Evolutionary conservation across 2,797 vertebrate species (phyloP).

Genomic region (Okamejei kenojei): DNA sequence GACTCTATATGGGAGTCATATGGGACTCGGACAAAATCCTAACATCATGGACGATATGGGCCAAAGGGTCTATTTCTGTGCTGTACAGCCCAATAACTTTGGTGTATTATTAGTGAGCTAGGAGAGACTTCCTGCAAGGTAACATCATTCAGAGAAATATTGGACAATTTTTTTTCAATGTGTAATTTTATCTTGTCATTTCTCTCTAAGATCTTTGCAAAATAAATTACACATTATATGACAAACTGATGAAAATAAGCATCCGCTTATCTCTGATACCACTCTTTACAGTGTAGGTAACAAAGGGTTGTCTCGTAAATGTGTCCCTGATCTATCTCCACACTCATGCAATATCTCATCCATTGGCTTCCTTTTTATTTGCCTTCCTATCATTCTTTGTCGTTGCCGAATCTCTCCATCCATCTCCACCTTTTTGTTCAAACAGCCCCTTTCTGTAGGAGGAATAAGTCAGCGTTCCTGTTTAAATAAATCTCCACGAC

Average conservation of each 20-base stretch:
- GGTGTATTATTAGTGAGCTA: too few relatives aligned
- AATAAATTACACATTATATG: not conserved
- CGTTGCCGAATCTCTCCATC: not conserved
- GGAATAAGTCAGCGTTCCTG: not conserved
- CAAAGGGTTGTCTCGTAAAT: not conserved
- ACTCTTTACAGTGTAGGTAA: not conserved
- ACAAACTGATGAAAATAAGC: not conserved
- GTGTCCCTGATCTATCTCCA: not conserved
- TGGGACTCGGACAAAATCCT: too few relatives aligned
- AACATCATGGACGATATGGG: too few relatives aligned
- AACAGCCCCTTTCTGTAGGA: not conserved
- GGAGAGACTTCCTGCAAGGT: not conserved
- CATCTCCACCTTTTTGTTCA: not conserved
- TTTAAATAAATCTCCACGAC: slow-evolving; percentile 21
- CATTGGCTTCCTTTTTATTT: not conserved
- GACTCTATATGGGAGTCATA: too few relatives aligned
- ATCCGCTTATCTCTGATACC: not conserved
- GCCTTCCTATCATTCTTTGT: not conserved
- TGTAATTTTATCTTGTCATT: not conserved
- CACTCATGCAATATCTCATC: not conserved
- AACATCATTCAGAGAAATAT: not conserved
- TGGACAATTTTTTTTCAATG: not conserved
- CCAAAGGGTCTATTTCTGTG: too few relatives aligned
- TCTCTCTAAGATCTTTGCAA: not conserved
- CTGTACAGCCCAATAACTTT: too few relatives aligned